Evolutionary conservation across 2,888 invertebrate genomes (phyloP), one percentile per base, ranked within the genome.

Genomic region (Drosophila paucipuncta): DNA sequence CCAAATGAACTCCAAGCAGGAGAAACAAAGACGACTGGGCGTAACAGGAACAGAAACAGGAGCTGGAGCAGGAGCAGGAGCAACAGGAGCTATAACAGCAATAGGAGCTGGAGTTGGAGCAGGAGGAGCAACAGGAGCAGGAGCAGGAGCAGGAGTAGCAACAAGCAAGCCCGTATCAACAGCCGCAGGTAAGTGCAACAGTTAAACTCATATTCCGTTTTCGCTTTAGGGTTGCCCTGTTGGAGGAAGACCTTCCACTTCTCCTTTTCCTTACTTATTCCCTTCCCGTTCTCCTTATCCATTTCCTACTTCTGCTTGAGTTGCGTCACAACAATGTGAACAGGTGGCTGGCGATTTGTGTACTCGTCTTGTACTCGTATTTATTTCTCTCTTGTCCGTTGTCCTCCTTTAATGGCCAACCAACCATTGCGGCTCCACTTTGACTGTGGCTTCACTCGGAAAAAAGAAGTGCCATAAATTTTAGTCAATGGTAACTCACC

Each of bases 1-100:
- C 66, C 92, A 93, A 87, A 92, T 93, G 91, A 93, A 92, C 85
- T 90, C 91, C 65, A 92, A 93, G 80, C 87, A 87, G 76, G 92
- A 92, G 50, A 92, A 91, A 50, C 89, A 85, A 58, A 87, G 92
- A 11, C 70, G 85, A 35, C 60, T 79, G 55, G 79, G 63, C 47
- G 54, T 57, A 55, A 55, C 70, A 39, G 35, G 31, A 37, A 53
- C 58, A 64, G 31, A 9, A 53, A 37, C 57, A 58, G 59, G 50
- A 65, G 28, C 54, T 67, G 39, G 49, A 70, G 52, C 57, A 22
- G 22, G 22, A 65, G 30, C 54, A 68, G 39, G 53, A 70, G 52
- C 57, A 71, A 54, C 60, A 58, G 54, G 41, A 66, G 47, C 31
- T 68, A 52, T 59, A 30, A 41, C 55, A 68, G 25, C 7, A 57